Percentiles rank a stretch among this genome's conserved stretches.
These are phyloP conservation scores for Notarius quadriscutis DNA, from an alignment of 2,113 vertebrate genomes.

Conservation along the genomic window DNA sequence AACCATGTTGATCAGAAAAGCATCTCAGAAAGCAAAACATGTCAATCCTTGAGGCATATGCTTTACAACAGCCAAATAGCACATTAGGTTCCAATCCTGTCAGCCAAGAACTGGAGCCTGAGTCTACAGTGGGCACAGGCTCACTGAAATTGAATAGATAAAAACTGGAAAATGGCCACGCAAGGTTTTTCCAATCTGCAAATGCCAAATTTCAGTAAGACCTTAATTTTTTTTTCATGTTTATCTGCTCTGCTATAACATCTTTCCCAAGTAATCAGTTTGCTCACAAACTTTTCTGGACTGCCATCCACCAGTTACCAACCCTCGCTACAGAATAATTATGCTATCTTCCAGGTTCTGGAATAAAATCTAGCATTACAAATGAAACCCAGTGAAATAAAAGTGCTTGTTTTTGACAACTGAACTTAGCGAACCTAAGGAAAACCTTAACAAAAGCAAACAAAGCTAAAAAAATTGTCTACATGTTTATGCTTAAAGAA, in stretches of 20 bases:
- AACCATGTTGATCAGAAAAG: not conserved
- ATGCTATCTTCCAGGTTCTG: not conserved
- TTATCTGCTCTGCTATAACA: not conserved
- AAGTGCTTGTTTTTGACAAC: not conserved
- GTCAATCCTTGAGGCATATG: not conserved
- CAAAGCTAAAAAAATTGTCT: not conserved
- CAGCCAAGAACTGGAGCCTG: not conserved
- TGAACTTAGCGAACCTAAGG: not conserved
- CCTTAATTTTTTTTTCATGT: not conserved
- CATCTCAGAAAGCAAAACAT: not conserved
- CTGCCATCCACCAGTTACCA: not conserved
- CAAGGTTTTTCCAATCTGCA: not conserved
- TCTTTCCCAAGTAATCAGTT: not conserved
- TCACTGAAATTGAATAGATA: not conserved
- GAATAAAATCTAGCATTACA: not conserved
- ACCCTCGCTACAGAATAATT: not conserved
- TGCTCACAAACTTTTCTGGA: not conserved
- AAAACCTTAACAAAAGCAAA: not conserved
- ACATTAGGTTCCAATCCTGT: not conserved
- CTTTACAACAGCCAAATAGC: not conserved
- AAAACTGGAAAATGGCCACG: not conserved
- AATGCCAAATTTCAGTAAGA: not conserved
- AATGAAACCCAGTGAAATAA: not conserved
- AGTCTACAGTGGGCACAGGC: not conserved
- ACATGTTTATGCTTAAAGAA: not conserved